Percentiles rank a stretch among this genome's conserved stretches.
phyloP scores from a whole-genome alignment of 2,797 vertebrate genomes.

The Acanthurus leucopareius region DNA sequence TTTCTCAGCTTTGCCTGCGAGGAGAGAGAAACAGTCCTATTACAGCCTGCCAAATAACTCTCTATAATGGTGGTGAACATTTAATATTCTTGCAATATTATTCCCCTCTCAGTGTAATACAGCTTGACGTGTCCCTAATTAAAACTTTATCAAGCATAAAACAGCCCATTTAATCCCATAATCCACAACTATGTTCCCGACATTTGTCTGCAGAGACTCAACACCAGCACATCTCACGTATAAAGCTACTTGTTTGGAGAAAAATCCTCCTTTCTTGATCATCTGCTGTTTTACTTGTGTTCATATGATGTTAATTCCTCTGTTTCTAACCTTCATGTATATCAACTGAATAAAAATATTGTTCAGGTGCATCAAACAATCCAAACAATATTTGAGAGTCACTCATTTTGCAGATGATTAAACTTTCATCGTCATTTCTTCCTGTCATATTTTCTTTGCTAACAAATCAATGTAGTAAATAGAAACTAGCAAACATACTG shows the following conservation, averaged over 20 bases:
- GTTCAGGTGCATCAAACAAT: not conserved
- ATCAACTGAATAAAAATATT: not conserved
- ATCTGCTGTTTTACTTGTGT: not conserved
- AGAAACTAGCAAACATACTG: not conserved
- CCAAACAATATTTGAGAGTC: not conserved
- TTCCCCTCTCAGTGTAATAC: conserved; percentile 25
- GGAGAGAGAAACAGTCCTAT: conserved; percentile 37
- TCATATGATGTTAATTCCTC: not conserved
- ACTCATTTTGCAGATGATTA: not conserved
- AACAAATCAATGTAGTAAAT: no score
- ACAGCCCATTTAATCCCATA: conserved; percentile 32
- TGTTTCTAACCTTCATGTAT: not conserved
- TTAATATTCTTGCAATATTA: conserved; percentile 29
- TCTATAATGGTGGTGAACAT: conserved; percentile 14
- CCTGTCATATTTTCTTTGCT: no score
- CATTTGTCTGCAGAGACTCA: not conserved
- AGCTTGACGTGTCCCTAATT: conserved; percentile 44
- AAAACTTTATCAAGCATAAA: conserved; percentile 45
- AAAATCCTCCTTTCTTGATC: not conserved
- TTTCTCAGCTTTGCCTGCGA: conserved; percentile 65
- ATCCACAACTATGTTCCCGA: conserved; percentile 21
- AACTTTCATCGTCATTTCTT: not conserved
- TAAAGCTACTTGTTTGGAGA: not conserved
- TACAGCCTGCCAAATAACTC: conserved; percentile 41
- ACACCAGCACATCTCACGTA: not conserved